Evolutionary conservation across 35 echinoderm and acorn worm genomes (phyloP), one percentile per base, ranked within the genome.

Genomic region (Lytechinus variegatus): DNA sequence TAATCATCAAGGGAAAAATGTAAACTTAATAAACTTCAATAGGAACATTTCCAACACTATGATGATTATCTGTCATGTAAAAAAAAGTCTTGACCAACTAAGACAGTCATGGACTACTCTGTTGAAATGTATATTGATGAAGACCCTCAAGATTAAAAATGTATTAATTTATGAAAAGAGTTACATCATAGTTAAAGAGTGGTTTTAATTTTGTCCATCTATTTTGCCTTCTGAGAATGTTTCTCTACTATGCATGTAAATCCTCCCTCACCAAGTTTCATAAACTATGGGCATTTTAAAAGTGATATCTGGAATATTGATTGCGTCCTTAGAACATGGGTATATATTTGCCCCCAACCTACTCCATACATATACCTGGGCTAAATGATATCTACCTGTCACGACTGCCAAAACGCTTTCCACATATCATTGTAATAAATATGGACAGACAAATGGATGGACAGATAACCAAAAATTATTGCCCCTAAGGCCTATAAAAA

Each of bases 1-100:
- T 19, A 87, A 87, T 87, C 21, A 13, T 87, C 86, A 87, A 87
- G 21, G 86, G 4, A 87, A 8, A 6, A 8, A 7, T 87, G n/a
- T n/a, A n/a, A n/a, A n/a, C n/a, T n/a, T 27, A 27, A 87, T 87
- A 87, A 87, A 87, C 86, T 87, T 87, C 86, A 87, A 8, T 87
- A 33, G 86, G 86, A 87, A 13, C 86, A 87, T 87, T 87, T 87
- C 6, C 86, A 8, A 33, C 6, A 87, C 86, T 87, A 87, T 87
- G 29, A 87, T 87, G 21, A 87, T 87, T 6, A 87, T 87, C 21
- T 27, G 86, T 87, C 4, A 87, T 33, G 29, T 87, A 19, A 87
- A 6, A 13, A 87, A 87, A 87, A 87, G 86, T 87, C 29, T 87
- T 13, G 86, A 87, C 21, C 86, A 87, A 27, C 21, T 19, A 8